Evolutionary conservation across 2,888 invertebrate genomes (phyloP).

Genomic region (Pantelozetes paolii): DNA sequence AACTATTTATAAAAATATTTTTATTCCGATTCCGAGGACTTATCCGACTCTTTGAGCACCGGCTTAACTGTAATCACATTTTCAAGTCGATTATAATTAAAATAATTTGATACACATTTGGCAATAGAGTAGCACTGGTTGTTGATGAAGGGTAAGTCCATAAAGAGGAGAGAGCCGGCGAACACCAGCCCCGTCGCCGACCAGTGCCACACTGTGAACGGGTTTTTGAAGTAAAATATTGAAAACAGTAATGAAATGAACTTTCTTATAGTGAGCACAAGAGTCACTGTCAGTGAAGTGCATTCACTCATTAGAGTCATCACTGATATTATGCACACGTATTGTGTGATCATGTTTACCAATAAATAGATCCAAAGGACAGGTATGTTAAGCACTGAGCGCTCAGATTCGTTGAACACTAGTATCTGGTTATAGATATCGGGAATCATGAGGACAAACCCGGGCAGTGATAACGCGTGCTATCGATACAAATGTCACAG

Average conservation of each 20-base stretch:
- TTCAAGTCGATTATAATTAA: neutral
- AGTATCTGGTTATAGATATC: slow-evolving; percentile 53
- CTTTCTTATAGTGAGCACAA: slow-evolving; percentile 92
- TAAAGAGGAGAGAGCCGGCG: slow-evolving; percentile 81
- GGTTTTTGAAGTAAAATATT: slow-evolving; percentile 87
- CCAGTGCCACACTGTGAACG: slow-evolving; percentile 88
- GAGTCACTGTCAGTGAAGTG: slow-evolving; percentile 85
- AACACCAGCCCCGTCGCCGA: slow-evolving; percentile 84
- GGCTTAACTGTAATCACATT: slow-evolving; percentile 1
- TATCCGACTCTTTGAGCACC: neutral
- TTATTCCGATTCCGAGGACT: neutral
- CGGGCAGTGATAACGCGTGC: slow-evolving; percentile 57
- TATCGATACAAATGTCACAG: slow-evolving; percentile 52
- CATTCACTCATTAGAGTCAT: slow-evolving; percentile 91
- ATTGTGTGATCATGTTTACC: slow-evolving; percentile 83
- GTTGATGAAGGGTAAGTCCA: slow-evolving; percentile 1
- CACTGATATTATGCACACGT: slow-evolving; percentile 70
- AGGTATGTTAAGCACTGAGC: slow-evolving; percentile 55
- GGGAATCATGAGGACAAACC: slow-evolving; percentile 54
- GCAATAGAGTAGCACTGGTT: neutral
- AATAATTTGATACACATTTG: neutral
- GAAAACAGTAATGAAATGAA: slow-evolving; percentile 90
- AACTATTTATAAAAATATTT: neutral
- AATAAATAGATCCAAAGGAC: slow-evolving; percentile 70
- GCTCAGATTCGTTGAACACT: slow-evolving; percentile 52